phyloP scores from a whole-genome alignment of 2,888 invertebrate genomes.

The Callyntrura guangdongensis region DNA sequence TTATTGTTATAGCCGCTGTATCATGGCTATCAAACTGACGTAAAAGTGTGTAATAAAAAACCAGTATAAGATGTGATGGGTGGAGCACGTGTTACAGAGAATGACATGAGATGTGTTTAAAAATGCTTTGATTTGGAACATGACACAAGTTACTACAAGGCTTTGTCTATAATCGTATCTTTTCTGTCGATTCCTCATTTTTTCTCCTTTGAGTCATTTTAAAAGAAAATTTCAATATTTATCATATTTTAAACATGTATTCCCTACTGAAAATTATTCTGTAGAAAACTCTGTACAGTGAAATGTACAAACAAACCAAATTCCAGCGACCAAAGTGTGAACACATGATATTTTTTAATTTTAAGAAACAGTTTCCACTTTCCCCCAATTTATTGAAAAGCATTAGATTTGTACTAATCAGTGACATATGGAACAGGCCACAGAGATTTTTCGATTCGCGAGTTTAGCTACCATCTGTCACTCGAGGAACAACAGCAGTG shows the following conservation, averaged over 20 bases:
- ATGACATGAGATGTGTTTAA: not conserved
- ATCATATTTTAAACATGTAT: too few species aligned
- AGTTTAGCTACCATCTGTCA: conserved; percentile 27
- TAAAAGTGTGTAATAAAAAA: too few species aligned
- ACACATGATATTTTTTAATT: too few species aligned
- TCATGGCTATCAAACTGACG: not conserved
- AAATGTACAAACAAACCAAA: too few species aligned
- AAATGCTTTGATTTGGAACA: not conserved
- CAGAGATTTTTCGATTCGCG: conserved; percentile 13
- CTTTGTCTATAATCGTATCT: not conserved
- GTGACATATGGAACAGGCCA: not conserved
- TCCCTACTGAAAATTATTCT: too few species aligned
- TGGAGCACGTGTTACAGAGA: too few species aligned
- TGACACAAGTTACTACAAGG: not conserved
- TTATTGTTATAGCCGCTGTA: conserved; percentile 5
- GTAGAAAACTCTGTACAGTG: too few species aligned
- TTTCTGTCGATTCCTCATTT: conserved; percentile 6
- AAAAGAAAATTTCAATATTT: too few species aligned
- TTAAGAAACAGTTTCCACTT: not conserved
- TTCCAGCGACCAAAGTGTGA: too few species aligned
- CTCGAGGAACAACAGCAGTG: conserved; percentile 27
- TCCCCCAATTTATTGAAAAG: not conserved
- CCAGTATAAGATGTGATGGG: too few species aligned
- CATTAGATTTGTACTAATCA: not conserved
- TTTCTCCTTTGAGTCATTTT: not conserved